Percentiles rank a stretch among this genome's conserved stretches.
Evolutionary conservation across 2,888 invertebrate genomes (phyloP).

Genomic region (Nezara viridula): DNA sequence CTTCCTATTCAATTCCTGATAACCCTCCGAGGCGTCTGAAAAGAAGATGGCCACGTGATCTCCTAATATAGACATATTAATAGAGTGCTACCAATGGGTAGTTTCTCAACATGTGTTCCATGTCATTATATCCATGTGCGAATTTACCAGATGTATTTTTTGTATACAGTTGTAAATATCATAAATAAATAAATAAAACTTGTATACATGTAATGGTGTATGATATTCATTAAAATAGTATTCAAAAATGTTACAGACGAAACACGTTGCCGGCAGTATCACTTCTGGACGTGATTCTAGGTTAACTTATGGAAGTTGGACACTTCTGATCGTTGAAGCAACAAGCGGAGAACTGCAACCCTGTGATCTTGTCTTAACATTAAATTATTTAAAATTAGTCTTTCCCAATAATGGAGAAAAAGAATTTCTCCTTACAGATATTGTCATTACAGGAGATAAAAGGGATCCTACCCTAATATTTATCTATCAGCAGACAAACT

Average conservation of each 20-base stretch:
- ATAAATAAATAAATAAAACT: too few species aligned
- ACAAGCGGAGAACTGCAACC: slow-evolving; percentile 45
- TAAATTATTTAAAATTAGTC: slow-evolving; percentile 10
- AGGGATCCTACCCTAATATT: slow-evolving; percentile 72
- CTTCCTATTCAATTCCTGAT: too few species aligned
- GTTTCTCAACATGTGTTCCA: too few species aligned
- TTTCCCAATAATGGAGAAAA: not conserved
- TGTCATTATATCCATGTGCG: too few species aligned
- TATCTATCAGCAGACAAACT: slow-evolving; percentile 60
- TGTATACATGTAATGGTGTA: too few species aligned
- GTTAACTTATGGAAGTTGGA: slow-evolving; percentile 30
- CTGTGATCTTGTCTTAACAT: slow-evolving; percentile 44
- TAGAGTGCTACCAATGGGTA: too few species aligned
- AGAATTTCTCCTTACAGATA: slow-evolving; percentile 70
- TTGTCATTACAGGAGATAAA: slow-evolving; percentile 70
- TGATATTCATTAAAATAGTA: not conserved
- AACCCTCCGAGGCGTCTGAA: too few species aligned
- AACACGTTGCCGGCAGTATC: slow-evolving; percentile 24
- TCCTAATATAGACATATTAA: too few species aligned
- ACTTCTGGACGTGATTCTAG: slow-evolving; percentile 48
- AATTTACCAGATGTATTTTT: too few species aligned
- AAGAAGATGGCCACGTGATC: too few species aligned
- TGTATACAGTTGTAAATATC: too few species aligned
- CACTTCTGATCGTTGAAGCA: slow-evolving; percentile 52
- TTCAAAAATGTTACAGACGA: slow-evolving; percentile 38